Evolutionary conservation across 2,797 vertebrate species (phyloP), one percentile per base, ranked within the genome.

Genomic region (Margarornis squamiger): DNA sequence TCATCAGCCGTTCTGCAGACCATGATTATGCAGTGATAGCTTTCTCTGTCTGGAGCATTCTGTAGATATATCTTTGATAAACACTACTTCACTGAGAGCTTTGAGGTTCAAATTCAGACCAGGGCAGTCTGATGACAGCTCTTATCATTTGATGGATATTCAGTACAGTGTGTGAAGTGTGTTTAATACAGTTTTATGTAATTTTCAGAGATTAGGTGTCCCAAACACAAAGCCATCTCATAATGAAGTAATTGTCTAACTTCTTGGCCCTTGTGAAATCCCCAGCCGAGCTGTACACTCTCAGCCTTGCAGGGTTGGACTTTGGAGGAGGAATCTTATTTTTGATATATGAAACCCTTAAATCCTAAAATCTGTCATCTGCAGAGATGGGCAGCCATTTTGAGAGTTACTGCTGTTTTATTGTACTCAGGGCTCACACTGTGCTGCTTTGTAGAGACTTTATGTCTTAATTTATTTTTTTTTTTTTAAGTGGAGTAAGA

Each of bases 1-100:
- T 58, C 96, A 77, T 96, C 94, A 92, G 24, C 67, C 82, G 24
- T 80, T 92, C 94, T 72, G 92, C 88, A 94, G 93, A 61, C 84
- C 68, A 1, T 39, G 80, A 68, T 54, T 92, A 59, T 90, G 67
- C 75, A 51, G 36, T 10, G 81, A 83, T 57, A 55, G 88, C 86
- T 94, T 86, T 79, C 62, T 52, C 72, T 4, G n/a, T 72, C 77
- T 94, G 88, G 93, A 95, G 80, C 29, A 38, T 59, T 88, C 85
- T 88, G n/a, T 16, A 85, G 84, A 90, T 92, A n/a, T 36, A 19
- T 93, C 73, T 61, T 72, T 67, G 71, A 71, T 82, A 79, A 94
- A 94, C 24, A 23, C 23, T 49, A 3, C 88, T 94, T 88, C 59
- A 51, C 54, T 49, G 39, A 39, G 79, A 52, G 29, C 39, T 59